phyloP scores from a whole-genome alignment of 2,113 vertebrate genomes.

The Nothoprocta pentlandii region DNA sequence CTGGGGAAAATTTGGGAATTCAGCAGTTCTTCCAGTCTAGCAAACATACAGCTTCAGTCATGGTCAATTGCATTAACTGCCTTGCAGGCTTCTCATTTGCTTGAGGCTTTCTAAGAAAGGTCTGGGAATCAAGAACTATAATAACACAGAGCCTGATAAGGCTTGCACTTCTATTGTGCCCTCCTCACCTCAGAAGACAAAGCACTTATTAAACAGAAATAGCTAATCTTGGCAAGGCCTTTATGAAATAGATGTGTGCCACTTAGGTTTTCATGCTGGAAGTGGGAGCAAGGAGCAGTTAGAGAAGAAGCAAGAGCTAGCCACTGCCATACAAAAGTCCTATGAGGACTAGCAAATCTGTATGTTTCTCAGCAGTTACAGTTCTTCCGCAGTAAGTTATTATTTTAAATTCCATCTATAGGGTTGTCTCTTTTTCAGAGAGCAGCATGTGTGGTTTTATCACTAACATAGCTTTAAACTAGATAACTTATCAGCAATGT shows the following conservation, averaged over 20 bases:
- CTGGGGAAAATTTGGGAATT: slow-evolving; percentile 10
- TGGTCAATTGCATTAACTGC: neutral
- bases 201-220: neutral
- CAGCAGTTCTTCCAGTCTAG: slow-evolving; percentile 36
- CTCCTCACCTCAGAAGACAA: neutral
- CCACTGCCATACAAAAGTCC: neutral
- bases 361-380: neutral
- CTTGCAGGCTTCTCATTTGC: slow-evolving; percentile 32
- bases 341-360: neutral
- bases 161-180: neutral
- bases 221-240: neutral
- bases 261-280: neutral
- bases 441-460: neutral
- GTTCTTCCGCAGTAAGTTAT: neutral
- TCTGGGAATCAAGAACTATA: slow-evolving; percentile 16
- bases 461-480: neutral
- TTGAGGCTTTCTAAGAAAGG: slow-evolving; percentile 29
- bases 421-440: neutral
- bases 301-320: neutral
- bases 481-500: neutral
- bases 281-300: neutral
- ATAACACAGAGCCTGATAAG: neutral
- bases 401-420: neutral
- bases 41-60: neutral
- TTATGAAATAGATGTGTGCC: neutral